A percentile compares a stretch with the other conserved stretches of the same genome.
These are phyloP conservation scores for Clostera curtula DNA, from an alignment of 2,888 invertebrate genomes.

Conservation along the genomic window DNA sequence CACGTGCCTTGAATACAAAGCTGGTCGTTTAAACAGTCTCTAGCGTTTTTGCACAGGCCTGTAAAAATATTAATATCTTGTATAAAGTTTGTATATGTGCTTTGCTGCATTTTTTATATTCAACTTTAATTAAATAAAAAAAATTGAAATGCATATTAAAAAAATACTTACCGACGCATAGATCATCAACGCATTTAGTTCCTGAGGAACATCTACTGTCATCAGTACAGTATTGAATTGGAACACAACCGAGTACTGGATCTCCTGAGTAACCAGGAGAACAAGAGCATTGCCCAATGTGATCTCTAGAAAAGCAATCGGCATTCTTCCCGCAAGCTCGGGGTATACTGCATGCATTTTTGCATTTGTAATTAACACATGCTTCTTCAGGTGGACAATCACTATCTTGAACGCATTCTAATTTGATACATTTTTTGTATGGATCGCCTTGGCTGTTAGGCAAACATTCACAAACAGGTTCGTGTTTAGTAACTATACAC, in stretches of 20 bases:
- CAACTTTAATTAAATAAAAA: constrained; percentile 2
- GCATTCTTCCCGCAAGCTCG: constrained; percentile 90
- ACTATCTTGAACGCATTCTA: constrained; percentile 86
- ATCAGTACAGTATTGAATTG: constrained; percentile 86
- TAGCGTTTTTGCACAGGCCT: constrained; percentile 84
- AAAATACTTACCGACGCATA: constrained; percentile 79
- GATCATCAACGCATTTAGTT: constrained; percentile 87
- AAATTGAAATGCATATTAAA: constrained; percentile 1
- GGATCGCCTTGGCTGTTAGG: constrained; percentile 85
- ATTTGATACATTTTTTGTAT: constrained; percentile 79
- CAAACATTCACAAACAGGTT: constrained; percentile 84
- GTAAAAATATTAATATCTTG: constrained; percentile 27
- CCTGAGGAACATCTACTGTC: constrained; percentile 89
- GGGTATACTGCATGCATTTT: constrained; percentile 85
- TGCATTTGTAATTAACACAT: constrained; percentile 86
- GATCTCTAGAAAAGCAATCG: constrained; percentile 83
- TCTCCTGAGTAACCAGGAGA: constrained; percentile 89
- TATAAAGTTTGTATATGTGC: not conserved
- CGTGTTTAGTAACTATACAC: constrained; percentile 81
- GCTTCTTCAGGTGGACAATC: constrained; percentile 83
- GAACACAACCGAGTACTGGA: constrained; percentile 88
- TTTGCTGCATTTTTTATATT: constrained; percentile 1
- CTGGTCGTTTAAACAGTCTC: constrained; percentile 91
- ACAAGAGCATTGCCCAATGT: constrained; percentile 89
- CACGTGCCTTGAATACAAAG: constrained; percentile 90